Conservation (phyloP, 2,797 vertebrate species). For the Picus viridis region DNA sequence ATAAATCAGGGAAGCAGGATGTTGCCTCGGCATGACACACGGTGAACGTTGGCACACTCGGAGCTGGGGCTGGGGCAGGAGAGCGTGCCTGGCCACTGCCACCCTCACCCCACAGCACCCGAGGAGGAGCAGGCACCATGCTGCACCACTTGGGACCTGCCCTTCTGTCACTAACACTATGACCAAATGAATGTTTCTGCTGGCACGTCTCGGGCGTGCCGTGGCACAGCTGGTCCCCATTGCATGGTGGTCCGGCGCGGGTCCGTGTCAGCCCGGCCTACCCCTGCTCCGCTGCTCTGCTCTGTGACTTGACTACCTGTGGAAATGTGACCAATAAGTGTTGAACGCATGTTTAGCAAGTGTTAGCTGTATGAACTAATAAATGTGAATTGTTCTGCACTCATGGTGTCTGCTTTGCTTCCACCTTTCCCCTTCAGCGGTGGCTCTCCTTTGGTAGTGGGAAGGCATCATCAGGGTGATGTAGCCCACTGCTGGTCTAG, state of each 20-base stretch:
- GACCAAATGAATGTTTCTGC: slow-evolving; percentile 68
- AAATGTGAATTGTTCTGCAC: slow-evolving; percentile 98
- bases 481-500: accelerated
- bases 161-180: neutral
- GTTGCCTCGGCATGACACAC: slow-evolving; percentile 38
- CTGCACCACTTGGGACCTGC: neutral
- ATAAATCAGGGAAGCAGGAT: slow-evolving; percentile 71
- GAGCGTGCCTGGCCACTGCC: neutral
- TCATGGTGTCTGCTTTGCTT: neutral
- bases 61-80: slow-evolving; percentile 37
- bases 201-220: neutral
- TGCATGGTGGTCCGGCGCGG: accelerated
- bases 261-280: neutral
- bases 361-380: slow-evolving; percentile 99
- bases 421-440: too few species aligned
- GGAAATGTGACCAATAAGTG: slow-evolving; percentile 97
- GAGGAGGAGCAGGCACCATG: neutral
- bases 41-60: neutral
- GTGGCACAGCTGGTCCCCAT: neutral
- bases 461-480: too few species aligned
- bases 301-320: slow-evolving; percentile 98
- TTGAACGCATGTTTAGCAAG: slow-evolving; percentile 98
- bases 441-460: accelerated
- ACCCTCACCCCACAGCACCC: neutral
- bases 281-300: slow-evolving; percentile 79